phyloP scores from a whole-genome alignment of 2,888 invertebrate genomes.

The Blastobasis adustella region DNA sequence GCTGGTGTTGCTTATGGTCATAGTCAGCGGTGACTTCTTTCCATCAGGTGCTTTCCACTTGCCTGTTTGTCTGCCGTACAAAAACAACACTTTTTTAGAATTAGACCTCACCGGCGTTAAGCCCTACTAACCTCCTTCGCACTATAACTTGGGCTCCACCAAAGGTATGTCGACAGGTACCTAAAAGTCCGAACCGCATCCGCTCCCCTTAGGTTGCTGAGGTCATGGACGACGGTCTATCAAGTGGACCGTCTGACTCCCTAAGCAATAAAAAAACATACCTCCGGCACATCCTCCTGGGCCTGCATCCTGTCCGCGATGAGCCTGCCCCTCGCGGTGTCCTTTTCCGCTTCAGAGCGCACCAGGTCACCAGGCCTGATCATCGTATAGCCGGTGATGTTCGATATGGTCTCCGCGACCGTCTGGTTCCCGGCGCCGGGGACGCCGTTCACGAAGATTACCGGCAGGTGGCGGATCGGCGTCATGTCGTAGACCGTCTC shows the following conservation, averaged over 20 bases:
- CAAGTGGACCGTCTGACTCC: no score
- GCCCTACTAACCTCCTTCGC: no score
- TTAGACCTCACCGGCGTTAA: no score
- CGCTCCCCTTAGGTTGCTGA: no score
- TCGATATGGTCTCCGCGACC: conserved; percentile 60
- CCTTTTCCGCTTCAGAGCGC: conserved; percentile 56
- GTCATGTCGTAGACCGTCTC: conserved; percentile 58
- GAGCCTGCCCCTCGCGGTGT: conserved; percentile 63
- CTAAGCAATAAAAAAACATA: conserved; percentile 11
- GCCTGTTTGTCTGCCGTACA: background rate
- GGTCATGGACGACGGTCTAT: no score
- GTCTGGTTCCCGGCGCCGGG: conserved; percentile 69
- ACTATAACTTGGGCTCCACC: no score
- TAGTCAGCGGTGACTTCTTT: no score
- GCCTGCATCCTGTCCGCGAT: conserved; percentile 62
- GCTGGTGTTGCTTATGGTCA: no score
- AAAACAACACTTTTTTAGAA: background rate
- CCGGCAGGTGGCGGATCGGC: conserved; percentile 58
- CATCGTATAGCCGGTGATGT: conserved; percentile 62
- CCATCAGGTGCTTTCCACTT: no score
- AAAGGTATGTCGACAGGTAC: background rate
- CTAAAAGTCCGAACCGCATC: background rate
- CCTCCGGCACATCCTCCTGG: conserved; percentile 61
- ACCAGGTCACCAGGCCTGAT: conserved; percentile 67
- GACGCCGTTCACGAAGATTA: conserved; percentile 68